These are phyloP conservation scores for Pristionchus japonicus DNA, from an alignment of 2,888 invertebrate genomes.

Conservation along the genomic window DNA sequence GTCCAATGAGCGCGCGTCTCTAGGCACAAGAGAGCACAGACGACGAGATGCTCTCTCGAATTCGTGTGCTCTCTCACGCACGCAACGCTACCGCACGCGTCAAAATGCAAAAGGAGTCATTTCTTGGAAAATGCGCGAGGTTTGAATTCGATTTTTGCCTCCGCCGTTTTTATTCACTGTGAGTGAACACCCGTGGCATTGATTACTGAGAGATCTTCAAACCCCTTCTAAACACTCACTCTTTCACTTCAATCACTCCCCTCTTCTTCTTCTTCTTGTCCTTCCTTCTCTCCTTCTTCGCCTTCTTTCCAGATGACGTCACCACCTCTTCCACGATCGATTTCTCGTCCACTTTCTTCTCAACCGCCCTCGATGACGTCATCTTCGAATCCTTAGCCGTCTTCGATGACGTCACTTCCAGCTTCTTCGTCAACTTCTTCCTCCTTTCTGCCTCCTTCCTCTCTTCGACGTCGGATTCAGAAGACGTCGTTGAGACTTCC, in stretches of 20 bases:
- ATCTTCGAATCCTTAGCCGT: not conserved
- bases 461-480: not conserved
- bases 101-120: no score
- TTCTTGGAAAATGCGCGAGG: no score
- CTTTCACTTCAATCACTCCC: not conserved
- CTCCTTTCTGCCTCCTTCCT: not conserved
- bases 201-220: not conserved
- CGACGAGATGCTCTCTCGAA: no score
- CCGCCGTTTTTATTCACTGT: no score
- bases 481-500: constrained; percentile 9
- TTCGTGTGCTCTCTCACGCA: no score
- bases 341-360: not conserved
- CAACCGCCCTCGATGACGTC: no score
- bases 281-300: not conserved
- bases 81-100: no score
- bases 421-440: not conserved
- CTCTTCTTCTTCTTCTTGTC: not conserved
- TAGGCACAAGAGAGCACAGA: no score
- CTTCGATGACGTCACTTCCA: constrained; percentile 8
- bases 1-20: no score
- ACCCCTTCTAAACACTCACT: no score
- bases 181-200: no score
- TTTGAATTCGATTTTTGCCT: no score
- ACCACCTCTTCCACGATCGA: not conserved
- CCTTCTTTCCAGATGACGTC: not conserved